Percentiles rank a stretch among this genome's conserved stretches.
These are phyloP conservation scores for Bombus soroeensis DNA, from an alignment of 1,140 invertebrate species.

Conservation along the genomic window DNA sequence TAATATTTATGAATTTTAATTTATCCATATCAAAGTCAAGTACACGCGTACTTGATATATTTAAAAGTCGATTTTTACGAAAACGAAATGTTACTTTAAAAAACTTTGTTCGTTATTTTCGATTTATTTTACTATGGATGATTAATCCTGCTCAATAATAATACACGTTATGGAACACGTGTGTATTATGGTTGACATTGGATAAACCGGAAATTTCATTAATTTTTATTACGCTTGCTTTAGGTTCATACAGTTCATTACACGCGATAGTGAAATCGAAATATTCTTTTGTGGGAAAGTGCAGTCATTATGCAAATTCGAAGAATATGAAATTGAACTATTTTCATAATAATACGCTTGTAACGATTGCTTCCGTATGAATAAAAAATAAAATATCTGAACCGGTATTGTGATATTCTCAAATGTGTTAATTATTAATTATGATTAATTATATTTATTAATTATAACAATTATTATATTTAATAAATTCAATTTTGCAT, in stretches of 20 bases:
- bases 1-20: too few species aligned
- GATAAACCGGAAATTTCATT: conserved; percentile 29
- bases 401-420: neutral
- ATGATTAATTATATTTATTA: too few species aligned
- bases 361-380: too few species aligned
- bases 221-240: neutral
- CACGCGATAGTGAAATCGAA: neutral
- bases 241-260: neutral
- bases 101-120: too few species aligned
- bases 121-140: too few species aligned
- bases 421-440: neutral
- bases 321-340: neutral
- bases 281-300: neutral
- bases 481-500: too few species aligned
- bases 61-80: too few species aligned
- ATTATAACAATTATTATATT: too few species aligned
- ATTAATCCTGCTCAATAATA: neutral
- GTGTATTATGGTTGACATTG: conserved; percentile 47
- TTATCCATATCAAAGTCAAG: too few species aligned
- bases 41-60: too few species aligned
- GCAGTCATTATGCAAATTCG: neutral
- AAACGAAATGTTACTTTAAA: too few species aligned
- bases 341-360: neutral
- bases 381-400: too few species aligned
- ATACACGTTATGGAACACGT: neutral